Percentiles rank a stretch among this genome's conserved stretches.
Conservation (phyloP, 2,797 vertebrate species). For the Chloroceryle inda region DNA sequence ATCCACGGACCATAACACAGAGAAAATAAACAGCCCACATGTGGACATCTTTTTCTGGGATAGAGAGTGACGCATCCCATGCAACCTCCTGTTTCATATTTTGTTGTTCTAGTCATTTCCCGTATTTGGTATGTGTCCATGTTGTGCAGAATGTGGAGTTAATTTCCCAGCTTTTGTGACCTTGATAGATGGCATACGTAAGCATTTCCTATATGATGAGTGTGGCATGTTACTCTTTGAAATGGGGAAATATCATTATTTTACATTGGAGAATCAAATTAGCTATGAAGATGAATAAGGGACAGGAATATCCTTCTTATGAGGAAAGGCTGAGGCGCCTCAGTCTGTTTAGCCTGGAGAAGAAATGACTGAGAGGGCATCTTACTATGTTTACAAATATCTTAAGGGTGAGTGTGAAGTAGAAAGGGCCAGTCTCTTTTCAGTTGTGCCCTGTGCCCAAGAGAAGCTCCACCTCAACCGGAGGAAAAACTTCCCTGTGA, state of each 20-base stretch:
- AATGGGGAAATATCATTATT: background rate
- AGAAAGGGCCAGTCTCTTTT: no score
- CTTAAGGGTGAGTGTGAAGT: no score
- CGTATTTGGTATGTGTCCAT: background rate
- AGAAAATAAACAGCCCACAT: background rate
- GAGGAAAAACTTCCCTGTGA: no score
- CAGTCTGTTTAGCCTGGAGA: no score
- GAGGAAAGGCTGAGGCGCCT: no score
- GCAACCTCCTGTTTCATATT: conserved; percentile 27
- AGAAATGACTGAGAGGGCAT: no score
- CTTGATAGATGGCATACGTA: background rate
- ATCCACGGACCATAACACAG: background rate
- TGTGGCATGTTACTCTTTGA: background rate
- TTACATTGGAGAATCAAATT: conserved; percentile 4
- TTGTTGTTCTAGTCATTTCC: conserved; percentile 36
- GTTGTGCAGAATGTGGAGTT: conserved; percentile 33
- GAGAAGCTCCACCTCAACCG: no score
- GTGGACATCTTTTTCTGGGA: background rate
- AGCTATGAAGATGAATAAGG: no score
- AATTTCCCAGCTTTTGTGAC: conserved; percentile 42
- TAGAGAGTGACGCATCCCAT: background rate
- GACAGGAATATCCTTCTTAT: no score
- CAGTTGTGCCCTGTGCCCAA: no score
- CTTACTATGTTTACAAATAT: no score
- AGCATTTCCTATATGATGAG: background rate